Base-by-base conservation (phyloP, 2,113 vertebrate species). In the Macaca nemestrina region DNA sequence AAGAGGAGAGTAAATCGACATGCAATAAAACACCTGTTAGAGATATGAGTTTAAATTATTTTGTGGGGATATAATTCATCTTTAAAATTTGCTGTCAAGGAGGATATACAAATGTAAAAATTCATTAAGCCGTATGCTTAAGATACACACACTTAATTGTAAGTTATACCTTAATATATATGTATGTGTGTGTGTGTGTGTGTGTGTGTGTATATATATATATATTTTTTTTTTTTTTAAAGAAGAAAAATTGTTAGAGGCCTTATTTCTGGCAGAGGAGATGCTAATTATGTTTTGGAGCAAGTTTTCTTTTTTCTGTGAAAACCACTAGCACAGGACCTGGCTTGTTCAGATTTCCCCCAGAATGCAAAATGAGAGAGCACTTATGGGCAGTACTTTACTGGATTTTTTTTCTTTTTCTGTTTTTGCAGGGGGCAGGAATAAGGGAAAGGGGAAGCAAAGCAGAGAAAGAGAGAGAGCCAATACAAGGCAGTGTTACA, bases 141-240 rank as follows among this genome's bases (percentile, higher is more conserved):
- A 55, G 84, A 88, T 76, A 57, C 32, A 11, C 45, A 17, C 14
- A 68, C 25, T 68, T n/a, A 32, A 68, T 35, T 82, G 55, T 40
- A 27, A 61, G n/a, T 79, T 83, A 11, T 50, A 57, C 55, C 17
- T 76, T 76, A 22, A 55, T 23, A 12, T 52, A 5, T n/a, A 3
- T 30, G 0, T 30, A 2, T 12, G 1, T 5, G 25, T 61, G 25
- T 61, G 3, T 61, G 1, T 61, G 0, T 27, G 0, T 12, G 0
- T 27, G 0, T 64, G n/a, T n/a, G n/a, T n/a, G n/a, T n/a, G n/a
- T n/a, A n/a, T n/a, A 2, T 64, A 7, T 55, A 20, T 55, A 7
- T 55, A 18, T 52, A 52, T 52, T 17, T 1, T 50, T 50, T 1
- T 50, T 50, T 48, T 48, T 48, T 48, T 12, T 3, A 50, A 50